Base-by-base conservation (phyloP, 2,113 vertebrate species). In the Ardeotis arabs region DNA sequence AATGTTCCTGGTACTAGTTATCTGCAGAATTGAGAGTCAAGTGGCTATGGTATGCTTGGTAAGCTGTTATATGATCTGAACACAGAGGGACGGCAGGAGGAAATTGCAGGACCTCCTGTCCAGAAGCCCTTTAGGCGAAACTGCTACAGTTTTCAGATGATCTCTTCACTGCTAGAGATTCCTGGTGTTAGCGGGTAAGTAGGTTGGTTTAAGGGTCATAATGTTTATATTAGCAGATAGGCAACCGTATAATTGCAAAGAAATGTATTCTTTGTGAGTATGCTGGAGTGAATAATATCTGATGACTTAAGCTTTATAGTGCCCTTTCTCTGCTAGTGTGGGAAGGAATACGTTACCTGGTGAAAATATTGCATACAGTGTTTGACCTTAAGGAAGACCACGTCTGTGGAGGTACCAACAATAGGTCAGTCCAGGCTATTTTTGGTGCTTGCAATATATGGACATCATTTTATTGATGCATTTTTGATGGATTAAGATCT, bases 201-300 rank as follows among this genome's bases (percentile, higher is more conserved):
- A 17, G 53, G 12, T 7, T 50, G 31, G 23, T 49, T 60, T 35
- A 28, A 62, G 50, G 79, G 31, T 59, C 28, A 2, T 18, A 2
- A 7, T 22, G 52, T 44, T 63, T 23, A 9, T 37, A 12, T 33
- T 7, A 22, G 31, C 31, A 64, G 49, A 7, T 39, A 14, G 4
- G 18, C 45, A 85, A 8, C 35, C 4, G 0, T 44, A 0, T 18
- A 1, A 50, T 55, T 66, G 5, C 25, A 5, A 25, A 77, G 80
- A 78, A 77, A 44, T 41, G 9, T 0, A 6, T 10, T 56, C 45
- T 81, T 73, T 53, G 49, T 27, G 37, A 41, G 73, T 12, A 14
- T 12, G 27, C 25, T 56, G 2, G 66, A 67, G 64, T 63, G 39
- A 84, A 13, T 31, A 45, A 19, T 56, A 49, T 63, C 44, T 15